Base-by-base conservation (phyloP, 2,888 invertebrate species). In the Rhopalosiphum nymphaeae region DNA sequence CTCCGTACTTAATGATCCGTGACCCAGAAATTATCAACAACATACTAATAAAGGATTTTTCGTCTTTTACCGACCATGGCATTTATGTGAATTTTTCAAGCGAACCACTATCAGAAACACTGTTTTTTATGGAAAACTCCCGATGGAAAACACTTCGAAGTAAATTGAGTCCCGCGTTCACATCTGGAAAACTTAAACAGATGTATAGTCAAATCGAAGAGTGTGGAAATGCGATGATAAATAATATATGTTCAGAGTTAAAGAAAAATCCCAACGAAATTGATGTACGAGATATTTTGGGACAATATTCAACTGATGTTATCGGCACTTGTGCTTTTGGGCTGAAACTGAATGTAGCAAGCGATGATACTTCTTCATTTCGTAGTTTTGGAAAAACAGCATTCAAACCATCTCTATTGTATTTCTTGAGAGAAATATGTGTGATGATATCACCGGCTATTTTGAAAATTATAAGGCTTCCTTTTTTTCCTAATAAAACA, bases 81-180 rank as follows among this genome's bases (percentile, higher is more conserved):
- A 95, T 96, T n/a, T 95, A 96, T 4, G 4, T 94, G 49, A 92
- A 95, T 86, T 92, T 94, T 53, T 90, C 95, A 4, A 95, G 95
- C 94, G 96, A 96, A 91, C 95, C 96, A 0, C 94, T 96, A 1
- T 95, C 95, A 9, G 95, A 95, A 1, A 95, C 96, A 94, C 95
- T 96, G 26, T 96, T 96, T 94, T 95, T 96, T 0, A 95, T 96
- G 91, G 96, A 96, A 93, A 96, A 96, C 94, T 96, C 96, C 0
- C 96, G 96, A 5, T 97, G 97, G 97, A 97, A 96, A 95, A 95
- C 95, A 78, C 95, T 96, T 26, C 95, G 97, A 46, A 95, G 96
- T 1, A 96, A 96, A 94, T 95, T 97, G 49, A 96, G 96, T 0
- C 96, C 97, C 0, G 96, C 96, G 0, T 96, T 97, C 95, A 96